A percentile compares a stretch with the other conserved stretches of the same genome.
Conservation (phyloP, 2,113 vertebrate species). For the Dasypus novemcinctus region DNA sequence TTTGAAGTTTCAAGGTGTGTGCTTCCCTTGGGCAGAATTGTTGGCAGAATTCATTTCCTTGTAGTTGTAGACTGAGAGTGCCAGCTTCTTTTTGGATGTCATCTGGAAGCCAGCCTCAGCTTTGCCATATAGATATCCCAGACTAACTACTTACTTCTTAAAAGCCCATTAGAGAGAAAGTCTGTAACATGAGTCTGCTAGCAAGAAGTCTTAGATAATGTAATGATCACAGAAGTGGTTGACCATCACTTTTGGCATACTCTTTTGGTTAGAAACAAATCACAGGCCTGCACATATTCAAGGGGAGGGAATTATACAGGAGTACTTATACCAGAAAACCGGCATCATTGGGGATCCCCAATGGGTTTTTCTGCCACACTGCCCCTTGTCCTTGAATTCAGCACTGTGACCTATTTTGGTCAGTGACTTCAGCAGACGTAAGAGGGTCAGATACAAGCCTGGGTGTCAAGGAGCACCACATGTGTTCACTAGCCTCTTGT, state of each 20-base stretch:
- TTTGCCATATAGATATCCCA: not conserved
- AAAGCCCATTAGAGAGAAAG: not conserved
- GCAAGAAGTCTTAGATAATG: not conserved
- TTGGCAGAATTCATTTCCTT: not conserved
- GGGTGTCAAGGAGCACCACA: not conserved
- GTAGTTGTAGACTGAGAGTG: not conserved
- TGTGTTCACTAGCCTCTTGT: not conserved
- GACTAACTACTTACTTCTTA: not conserved
- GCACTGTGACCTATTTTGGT: not conserved
- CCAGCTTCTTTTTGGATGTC: too few relatives aligned
- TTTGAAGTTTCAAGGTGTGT: not conserved
- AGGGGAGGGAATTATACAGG: not conserved
- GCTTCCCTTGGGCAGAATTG: not conserved
- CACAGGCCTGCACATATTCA: too few relatives aligned
- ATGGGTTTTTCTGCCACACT: not conserved
- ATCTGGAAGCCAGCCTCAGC: not conserved
- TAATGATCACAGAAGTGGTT: not conserved
- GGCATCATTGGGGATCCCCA: too few relatives aligned
- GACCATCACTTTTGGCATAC: not conserved
- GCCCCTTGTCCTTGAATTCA: not conserved
- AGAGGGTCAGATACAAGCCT: not conserved
- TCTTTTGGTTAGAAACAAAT: not conserved
- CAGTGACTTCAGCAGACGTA: not conserved
- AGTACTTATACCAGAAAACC: not conserved
- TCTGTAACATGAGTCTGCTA: not conserved